Evolutionary conservation across 2,888 invertebrate species (phyloP).

Genomic region (Dromius quadrimaculatus): DNA sequence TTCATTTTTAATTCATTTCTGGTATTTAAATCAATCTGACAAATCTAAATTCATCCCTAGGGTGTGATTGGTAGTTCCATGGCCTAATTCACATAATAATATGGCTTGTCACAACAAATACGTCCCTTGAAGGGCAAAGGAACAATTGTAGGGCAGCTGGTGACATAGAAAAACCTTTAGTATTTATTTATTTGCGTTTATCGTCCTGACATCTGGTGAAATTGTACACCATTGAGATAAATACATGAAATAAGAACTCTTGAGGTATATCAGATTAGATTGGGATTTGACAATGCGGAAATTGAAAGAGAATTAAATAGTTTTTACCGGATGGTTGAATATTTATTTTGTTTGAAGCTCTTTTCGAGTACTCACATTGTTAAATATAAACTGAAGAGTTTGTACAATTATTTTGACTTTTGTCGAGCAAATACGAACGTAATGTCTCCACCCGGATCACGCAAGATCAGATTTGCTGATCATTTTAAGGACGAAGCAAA

Average conservation of each 20-base stretch:
- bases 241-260: background rate
- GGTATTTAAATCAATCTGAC: constrained; percentile 3
- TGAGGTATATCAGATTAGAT: constrained; percentile 8
- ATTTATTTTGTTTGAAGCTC: no score
- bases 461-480: no score
- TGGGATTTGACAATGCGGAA: background rate
- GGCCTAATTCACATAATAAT: constrained; percentile 1
- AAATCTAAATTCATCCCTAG: no score
- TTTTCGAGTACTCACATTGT: no score
- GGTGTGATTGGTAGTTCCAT: background rate
- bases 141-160: background rate
- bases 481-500: no score
- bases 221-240: background rate
- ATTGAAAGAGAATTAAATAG: background rate
- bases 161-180: background rate
- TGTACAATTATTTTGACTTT: no score
- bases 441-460: no score
- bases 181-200: constrained; percentile 15
- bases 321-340: no score
- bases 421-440: no score
- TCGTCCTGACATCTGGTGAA: constrained; percentile 9
- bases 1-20: no score
- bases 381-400: no score
- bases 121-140: background rate
- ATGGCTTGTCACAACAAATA: constrained; percentile 11